Conservation (phyloP, 2,797 vertebrate genomes). For the Sardinella longiceps region DNA sequence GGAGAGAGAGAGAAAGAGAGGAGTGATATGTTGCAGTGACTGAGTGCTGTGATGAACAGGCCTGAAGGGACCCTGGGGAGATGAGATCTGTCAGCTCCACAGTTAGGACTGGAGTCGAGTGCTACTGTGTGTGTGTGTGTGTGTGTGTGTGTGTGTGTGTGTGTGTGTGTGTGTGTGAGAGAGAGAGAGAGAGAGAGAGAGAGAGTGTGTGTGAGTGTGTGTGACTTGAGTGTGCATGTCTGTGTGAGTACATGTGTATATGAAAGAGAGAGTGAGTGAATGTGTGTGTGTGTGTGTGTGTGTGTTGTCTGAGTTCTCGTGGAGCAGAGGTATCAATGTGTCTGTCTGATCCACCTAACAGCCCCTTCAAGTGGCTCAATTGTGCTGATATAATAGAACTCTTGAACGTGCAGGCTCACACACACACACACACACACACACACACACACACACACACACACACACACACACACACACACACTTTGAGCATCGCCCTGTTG, state of each 20-base stretch:
- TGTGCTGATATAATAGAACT: neutral
- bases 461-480: too few relatives aligned
- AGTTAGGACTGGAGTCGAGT: neutral
- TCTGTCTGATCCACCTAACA: neutral
- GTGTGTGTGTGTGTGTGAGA: neutral
- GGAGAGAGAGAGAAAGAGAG: neutral
- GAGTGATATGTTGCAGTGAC: neutral
- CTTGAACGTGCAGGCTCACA: too few relatives aligned
- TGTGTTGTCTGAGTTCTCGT: too few relatives aligned
- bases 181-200: neutral
- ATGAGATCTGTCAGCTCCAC: neutral
- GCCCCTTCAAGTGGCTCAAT: neutral
- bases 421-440: too few relatives aligned
- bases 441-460: too few relatives aligned
- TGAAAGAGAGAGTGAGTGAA: too few relatives aligned
- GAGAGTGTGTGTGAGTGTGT: constrained; percentile 4
- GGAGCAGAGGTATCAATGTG: too few relatives aligned
- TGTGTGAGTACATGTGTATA: neutral
- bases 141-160: neutral
- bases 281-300: neutral
- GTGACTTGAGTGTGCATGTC: neutral
- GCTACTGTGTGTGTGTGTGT: neutral
- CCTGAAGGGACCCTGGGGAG: neutral
- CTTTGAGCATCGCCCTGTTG: neutral
- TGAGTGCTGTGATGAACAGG: neutral